Percentiles rank a stretch among this genome's conserved stretches.
These are phyloP conservation scores for Colletes latitarsis DNA, from an alignment of 1,140 invertebrate species.

Conservation along the genomic window DNA sequence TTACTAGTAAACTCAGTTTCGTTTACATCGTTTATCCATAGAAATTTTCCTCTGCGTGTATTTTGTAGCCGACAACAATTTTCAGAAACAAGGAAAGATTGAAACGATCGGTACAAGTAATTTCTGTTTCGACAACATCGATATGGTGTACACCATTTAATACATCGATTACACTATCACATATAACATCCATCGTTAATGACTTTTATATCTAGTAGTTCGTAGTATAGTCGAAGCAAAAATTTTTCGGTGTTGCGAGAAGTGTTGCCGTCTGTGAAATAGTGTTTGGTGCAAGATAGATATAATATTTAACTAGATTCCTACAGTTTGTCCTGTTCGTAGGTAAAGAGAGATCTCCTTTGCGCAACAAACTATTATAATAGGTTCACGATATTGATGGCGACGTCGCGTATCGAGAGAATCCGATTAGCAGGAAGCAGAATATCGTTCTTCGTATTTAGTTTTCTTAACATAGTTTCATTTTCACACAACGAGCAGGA, in stretches of 20 bases:
- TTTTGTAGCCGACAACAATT: neutral
- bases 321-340: slow-evolving; percentile 54
- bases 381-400: neutral
- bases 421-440: slow-evolving; percentile 34
- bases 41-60: neutral
- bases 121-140: neutral
- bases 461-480: slow-evolving; percentile 7
- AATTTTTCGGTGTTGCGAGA: neutral
- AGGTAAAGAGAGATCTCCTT: slow-evolving; percentile 37
- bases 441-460: slow-evolving; percentile 16
- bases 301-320: neutral
- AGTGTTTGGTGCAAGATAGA: neutral
- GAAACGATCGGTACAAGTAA: neutral
- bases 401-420: neutral
- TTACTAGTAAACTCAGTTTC: neutral
- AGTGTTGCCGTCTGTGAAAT: neutral
- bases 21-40: neutral
- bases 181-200: slow-evolving; percentile 7
- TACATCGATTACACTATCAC: neutral
- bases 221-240: neutral
- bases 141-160: neutral
- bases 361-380: slow-evolving; percentile 3
- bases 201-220: neutral
- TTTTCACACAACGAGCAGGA: neutral
- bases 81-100: neutral